A percentile compares a stretch with the other conserved stretches of the same genome.
Evolutionary conservation across 2,113 vertebrate species (phyloP).

Genomic region (Callospermophilus lateralis): DNA sequence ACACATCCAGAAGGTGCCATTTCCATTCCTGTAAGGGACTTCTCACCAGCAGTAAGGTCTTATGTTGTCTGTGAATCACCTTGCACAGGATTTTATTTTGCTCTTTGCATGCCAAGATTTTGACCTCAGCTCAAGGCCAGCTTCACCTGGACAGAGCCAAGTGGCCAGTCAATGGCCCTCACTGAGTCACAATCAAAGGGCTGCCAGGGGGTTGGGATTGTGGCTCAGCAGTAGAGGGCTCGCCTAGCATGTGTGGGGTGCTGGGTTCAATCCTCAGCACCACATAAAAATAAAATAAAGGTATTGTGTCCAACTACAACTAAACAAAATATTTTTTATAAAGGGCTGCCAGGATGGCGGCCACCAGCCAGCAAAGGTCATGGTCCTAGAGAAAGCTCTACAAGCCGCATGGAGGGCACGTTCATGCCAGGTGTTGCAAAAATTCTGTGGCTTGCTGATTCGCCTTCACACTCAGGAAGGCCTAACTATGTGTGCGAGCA

Average conservation of each 20-base stretch:
- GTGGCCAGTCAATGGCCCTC: not conserved
- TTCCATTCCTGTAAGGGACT: not conserved
- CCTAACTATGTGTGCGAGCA: not conserved
- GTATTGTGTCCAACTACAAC: too few species aligned
- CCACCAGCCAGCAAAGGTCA: rapidly evolving
- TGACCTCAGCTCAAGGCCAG: not conserved
- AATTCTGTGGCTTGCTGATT: not conserved
- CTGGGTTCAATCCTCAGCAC: too few species aligned
- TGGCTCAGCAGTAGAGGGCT: too few species aligned
- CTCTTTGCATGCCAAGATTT: not conserved
- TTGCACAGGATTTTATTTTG: not conserved
- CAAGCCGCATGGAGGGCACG: rapidly evolving
- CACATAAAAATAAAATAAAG: too few species aligned
- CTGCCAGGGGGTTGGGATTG: too few species aligned
- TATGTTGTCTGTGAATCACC: not conserved
- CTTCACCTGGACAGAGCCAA: not conserved
- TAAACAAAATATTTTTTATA: too few species aligned
- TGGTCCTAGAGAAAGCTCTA: not conserved
- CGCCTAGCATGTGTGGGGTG: too few species aligned
- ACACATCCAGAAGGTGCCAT: not conserved
- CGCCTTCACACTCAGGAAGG: not conserved
- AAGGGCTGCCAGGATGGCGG: not conserved
- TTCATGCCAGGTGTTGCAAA: not conserved
- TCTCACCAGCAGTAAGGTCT: not conserved
- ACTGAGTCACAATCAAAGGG: too few species aligned